Conservation (phyloP, 1,140 invertebrate species). For the Zaprionus inermis region DNA sequence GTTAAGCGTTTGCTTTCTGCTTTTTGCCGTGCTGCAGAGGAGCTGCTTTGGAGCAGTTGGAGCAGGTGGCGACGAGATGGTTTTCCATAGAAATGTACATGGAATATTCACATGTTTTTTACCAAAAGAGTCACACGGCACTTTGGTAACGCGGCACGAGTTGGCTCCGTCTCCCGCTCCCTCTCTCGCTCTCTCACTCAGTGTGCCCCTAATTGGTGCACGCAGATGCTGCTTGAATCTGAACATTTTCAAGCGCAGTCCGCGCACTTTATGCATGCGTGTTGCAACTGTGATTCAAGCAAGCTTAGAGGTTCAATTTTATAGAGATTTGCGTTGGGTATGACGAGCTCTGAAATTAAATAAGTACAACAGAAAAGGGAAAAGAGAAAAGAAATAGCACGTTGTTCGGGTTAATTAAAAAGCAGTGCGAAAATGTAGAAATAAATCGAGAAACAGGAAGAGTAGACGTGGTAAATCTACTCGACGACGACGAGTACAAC, state of each 20-base stretch:
- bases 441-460: conserved; percentile 20
- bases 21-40: conserved; percentile 33
- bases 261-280: neutral
- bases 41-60: neutral
- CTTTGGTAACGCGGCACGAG: no score
- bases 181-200: neutral
- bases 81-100: conserved; percentile 3
- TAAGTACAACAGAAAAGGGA: no score
- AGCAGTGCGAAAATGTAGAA: neutral
- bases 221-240: conserved; percentile 2
- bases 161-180: no score
- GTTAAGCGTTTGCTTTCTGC: conserved; percentile 68
- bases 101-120: conserved; percentile 4
- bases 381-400: neutral
- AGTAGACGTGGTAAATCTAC: conserved; percentile 67
- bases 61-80: conserved; percentile 13
- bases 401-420: no score
- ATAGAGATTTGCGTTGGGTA: neutral
- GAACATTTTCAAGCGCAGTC: neutral
- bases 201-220: conserved; percentile 6
- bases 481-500: conserved; percentile 55
- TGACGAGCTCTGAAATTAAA: no score
- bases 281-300: neutral
- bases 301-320: neutral
- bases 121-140: neutral